These are phyloP conservation scores for Synodontis membranacea DNA, from an alignment of 2,113 vertebrate genomes.

Conservation along the genomic window DNA sequence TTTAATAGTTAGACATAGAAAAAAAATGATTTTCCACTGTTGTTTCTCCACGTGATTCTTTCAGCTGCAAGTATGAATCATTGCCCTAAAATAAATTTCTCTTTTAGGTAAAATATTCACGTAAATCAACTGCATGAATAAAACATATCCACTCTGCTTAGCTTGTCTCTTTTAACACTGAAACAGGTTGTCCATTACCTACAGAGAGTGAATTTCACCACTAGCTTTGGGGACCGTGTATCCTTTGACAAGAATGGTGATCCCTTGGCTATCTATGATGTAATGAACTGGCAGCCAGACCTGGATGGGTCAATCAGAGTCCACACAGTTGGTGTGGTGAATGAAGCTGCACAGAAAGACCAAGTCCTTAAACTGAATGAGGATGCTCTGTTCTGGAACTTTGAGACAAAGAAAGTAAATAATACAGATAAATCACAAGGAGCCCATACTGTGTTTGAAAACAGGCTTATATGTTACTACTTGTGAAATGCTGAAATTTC, in stretches of 20 bases:
- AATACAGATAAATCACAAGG: background rate
- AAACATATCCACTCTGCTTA: background rate
- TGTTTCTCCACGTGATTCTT: background rate
- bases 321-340: conserved; percentile 63
- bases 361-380: conserved; percentile 64
- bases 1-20: background rate
- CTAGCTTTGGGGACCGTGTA: conserved; percentile 67
- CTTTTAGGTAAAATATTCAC: background rate
- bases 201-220: conserved; percentile 67
- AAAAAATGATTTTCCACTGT: background rate
- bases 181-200: conserved; percentile 66
- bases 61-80: background rate
- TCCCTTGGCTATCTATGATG: conserved; percentile 71
- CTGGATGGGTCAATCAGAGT: conserved; percentile 56
- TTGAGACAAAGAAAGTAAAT: conserved; percentile 55
- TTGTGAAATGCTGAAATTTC: background rate
- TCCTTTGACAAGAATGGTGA: conserved; percentile 73
- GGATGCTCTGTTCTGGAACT: conserved; percentile 67
- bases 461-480: background rate
- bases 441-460: background rate
- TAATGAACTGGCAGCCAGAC: conserved; percentile 70
- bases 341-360: conserved; percentile 52
- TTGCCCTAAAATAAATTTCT: background rate
- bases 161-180: background rate
- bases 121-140: background rate